phyloP scores from a whole-genome alignment of 2,797 vertebrate genomes.

The Enteromius fasciolatus region DNA sequence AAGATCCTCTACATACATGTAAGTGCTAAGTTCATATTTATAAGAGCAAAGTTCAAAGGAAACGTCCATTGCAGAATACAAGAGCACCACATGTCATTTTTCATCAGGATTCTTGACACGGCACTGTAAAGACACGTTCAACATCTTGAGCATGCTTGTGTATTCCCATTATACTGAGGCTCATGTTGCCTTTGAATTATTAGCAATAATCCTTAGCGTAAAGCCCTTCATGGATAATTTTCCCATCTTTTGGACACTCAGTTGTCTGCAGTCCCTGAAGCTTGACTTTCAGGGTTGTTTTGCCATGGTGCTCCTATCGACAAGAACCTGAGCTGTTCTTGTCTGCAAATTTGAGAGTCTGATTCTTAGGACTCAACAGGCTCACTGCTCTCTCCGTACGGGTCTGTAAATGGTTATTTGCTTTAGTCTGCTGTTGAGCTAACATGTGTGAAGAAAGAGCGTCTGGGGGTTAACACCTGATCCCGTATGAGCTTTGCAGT shows the following conservation, averaged over 20 bases:
- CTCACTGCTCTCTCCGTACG: not conserved
- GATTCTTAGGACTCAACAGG: slow-evolving; percentile 14
- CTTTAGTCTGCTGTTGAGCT: not conserved
- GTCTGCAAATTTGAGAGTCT: not conserved
- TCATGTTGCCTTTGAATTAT: not conserved
- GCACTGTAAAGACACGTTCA: not conserved
- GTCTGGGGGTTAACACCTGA: slow-evolving; percentile 30
- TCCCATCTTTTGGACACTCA: not conserved
- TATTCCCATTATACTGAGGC: not conserved
- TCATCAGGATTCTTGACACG: not conserved
- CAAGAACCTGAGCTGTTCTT: slow-evolving; percentile 7
- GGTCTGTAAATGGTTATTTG: slow-evolving; percentile 29
- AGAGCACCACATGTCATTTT: not conserved
- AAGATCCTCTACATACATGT: not conserved
- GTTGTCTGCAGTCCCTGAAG: not conserved
- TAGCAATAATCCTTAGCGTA: not conserved
- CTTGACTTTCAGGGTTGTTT: not conserved
- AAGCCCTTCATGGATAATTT: not conserved
- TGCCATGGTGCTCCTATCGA: not conserved
- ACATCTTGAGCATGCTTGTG: not conserved
- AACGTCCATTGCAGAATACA: not conserved
- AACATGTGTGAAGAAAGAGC: slow-evolving; percentile 5
- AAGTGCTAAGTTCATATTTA: not conserved
- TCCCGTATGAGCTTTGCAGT: slow-evolving; percentile 1
- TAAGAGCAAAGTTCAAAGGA: not conserved